Evolutionary conservation across 2,888 invertebrate genomes (phyloP), one percentile per base, ranked within the genome.

Genomic region (Elysia crispata): DNA sequence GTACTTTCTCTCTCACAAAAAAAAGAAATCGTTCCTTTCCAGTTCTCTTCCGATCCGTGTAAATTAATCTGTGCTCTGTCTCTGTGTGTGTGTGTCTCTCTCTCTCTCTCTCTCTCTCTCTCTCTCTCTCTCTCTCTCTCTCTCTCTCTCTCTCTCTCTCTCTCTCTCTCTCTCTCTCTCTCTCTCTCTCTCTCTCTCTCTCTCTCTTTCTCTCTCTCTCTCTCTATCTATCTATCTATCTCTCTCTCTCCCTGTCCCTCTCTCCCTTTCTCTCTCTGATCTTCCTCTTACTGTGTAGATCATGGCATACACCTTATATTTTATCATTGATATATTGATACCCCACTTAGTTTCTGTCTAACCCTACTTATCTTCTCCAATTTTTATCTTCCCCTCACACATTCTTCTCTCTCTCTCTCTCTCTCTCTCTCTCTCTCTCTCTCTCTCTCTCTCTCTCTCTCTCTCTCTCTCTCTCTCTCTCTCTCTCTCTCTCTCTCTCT

Each of bases 111-210:
- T n/a, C n/a, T n/a, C n/a, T n/a, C n/a, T n/a, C n/a, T n/a, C n/a
- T n/a, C n/a, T 54, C 13, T 54, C 11, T 18, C 13, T 54, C 54
- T n/a, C 28, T 8, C 20, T 67, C 67, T 67, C 11, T 28, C 20
- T 31, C n/a, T 70, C 28, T 31, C 70, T 31, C n/a, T n/a, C 57
- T 57, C 20, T 28, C 74, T 57, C 57, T 74, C 57, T 60, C 62
- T 62, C 75, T 75, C 62, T 75, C 64, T 75, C 62, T 75, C 75
- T 75, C 31, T 75, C 75, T 75, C 33, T 62, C 62, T 62, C 20
- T 31, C 31, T 31, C 33, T 33, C 60, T 75, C 41, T 74, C 74
- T 74, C 30, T 74, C 74, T 74, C 50, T 60, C 74, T 60, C 20
- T 60, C 13, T 33, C 0, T 75, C 64, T 62, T 11, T 72, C 62